Conservation (phyloP, 2,888 invertebrate genomes). For the Chironomus riparius region DNA sequence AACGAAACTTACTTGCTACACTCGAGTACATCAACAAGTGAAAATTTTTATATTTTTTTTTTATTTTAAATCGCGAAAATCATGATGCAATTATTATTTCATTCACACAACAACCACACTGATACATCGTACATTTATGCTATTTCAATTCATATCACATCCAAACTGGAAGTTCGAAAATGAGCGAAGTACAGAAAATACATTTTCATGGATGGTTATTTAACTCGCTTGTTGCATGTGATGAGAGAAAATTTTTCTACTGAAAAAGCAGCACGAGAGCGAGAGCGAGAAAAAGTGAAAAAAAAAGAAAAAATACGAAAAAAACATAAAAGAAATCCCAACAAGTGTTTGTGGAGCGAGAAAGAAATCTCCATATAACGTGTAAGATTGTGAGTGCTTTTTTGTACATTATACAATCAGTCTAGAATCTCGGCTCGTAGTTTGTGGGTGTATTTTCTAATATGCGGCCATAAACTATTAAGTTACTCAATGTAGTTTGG, state of each 20-base stretch:
- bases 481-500: not conserved
- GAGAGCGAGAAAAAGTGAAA: not conserved
- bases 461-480: not conserved
- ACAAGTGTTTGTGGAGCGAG: constrained; percentile 9
- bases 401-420: not conserved
- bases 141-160: too few species aligned
- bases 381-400: not conserved
- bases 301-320: not conserved
- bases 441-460: constrained; percentile 14
- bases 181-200: too few species aligned
- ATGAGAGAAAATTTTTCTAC: not conserved
- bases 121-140: too few species aligned
- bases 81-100: too few species aligned
- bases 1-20: too few species aligned
- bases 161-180: not conserved
- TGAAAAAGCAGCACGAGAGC: not conserved
- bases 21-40: too few species aligned
- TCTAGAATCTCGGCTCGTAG: constrained; percentile 14
- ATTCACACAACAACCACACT: too few species aligned
- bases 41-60: too few species aligned
- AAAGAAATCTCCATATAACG: constrained; percentile 3
- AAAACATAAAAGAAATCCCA: not conserved
- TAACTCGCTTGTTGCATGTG: not conserved
- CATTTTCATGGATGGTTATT: too few species aligned
- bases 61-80: too few species aligned